These are phyloP conservation scores for Leuciscus waleckii DNA, from an alignment of 2,797 vertebrate species.

Conservation along the genomic window DNA sequence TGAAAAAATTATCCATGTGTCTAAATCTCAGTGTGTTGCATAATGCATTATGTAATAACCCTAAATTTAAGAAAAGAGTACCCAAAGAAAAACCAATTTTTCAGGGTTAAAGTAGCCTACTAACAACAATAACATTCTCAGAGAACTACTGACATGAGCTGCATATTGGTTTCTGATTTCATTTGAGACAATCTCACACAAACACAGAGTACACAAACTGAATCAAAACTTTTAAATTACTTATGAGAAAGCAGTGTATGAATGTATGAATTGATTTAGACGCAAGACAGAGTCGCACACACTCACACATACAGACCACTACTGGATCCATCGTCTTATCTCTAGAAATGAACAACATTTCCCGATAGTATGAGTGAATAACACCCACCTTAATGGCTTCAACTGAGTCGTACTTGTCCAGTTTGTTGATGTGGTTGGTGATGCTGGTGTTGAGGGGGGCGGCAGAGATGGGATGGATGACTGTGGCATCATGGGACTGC, in stretches of 20 bases:
- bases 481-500: constrained; percentile 94
- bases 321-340: background rate
- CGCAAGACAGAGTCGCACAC: constrained; percentile 57
- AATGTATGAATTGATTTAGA: constrained; percentile 62
- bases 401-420: constrained; percentile 96
- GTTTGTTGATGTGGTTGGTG: constrained; percentile 98
- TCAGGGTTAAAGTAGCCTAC: constrained; percentile 8
- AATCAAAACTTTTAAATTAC: constrained; percentile 46
- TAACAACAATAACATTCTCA: constrained; percentile 12
- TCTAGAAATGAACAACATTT: constrained; percentile 2
- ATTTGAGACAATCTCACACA: constrained; percentile 27
- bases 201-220: constrained; percentile 33
- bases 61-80: background rate
- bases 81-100: background rate
- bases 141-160: constrained; percentile 8
- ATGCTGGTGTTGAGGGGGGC: constrained; percentile 97
- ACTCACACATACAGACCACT: constrained; percentile 4
- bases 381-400: constrained; percentile 95
- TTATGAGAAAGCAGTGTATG: constrained; percentile 79
- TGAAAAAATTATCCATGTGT: constrained; percentile 34
- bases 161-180: constrained; percentile 13
- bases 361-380: background rate
- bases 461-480: constrained; percentile 94
- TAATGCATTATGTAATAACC: background rate
- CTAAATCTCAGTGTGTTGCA: background rate